phyloP scores from a whole-genome alignment of 2,888 invertebrate genomes.

The Poecilobothrus nobilitatus region DNA sequence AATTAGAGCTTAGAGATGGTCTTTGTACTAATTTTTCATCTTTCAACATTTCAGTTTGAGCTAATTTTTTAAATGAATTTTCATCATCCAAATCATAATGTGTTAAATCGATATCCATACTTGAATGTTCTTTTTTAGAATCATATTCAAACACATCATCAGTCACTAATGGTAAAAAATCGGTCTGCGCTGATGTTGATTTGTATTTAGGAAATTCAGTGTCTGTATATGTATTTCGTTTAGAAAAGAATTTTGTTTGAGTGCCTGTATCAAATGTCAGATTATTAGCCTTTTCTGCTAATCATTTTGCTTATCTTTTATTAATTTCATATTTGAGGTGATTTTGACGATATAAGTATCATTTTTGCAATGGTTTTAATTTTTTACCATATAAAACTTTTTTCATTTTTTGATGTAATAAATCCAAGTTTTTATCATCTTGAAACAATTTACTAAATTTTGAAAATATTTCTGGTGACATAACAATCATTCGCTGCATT shows the following conservation, averaged over 20 bases:
- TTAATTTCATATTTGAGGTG: slow-evolving; percentile 9
- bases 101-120: background rate
- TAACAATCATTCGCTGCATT: slow-evolving; percentile 8
- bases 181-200: background rate
- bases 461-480: slow-evolving; percentile 11
- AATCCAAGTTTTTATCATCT: background rate
- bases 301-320: background rate
- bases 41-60: background rate
- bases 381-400: slow-evolving; percentile 11
- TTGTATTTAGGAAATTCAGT: background rate
- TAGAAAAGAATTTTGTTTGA: background rate
- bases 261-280: background rate
- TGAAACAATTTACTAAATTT: background rate
- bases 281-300: background rate
- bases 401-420: slow-evolving; percentile 11
- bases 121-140: background rate
- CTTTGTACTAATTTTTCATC: background rate
- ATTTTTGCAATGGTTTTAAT: slow-evolving; percentile 9
- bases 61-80: background rate
- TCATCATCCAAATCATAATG: too few relatives aligned
- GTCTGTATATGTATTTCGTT: background rate
- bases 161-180: background rate
- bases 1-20: background rate
- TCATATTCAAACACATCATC: background rate
- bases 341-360: slow-evolving; percentile 14